These are phyloP conservation scores for Spheniscus humboldti DNA, from an alignment of 2,797 vertebrate genomes.

Conservation along the genomic window DNA sequence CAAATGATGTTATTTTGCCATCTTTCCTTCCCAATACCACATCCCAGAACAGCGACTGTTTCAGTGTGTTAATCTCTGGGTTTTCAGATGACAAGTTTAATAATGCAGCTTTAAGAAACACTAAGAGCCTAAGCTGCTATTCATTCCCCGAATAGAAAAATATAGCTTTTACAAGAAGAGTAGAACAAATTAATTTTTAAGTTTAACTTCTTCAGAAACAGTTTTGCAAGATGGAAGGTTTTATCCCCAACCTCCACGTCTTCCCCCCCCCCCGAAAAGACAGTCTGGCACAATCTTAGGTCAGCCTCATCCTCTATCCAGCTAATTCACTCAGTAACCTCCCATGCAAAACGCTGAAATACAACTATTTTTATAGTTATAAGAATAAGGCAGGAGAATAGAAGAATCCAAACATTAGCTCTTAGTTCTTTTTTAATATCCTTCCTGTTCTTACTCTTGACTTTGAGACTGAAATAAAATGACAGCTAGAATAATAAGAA, in stretches of 20 bases:
- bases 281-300: not conserved
- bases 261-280: not conserved
- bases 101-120: conserved; percentile 5
- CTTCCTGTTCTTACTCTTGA: not conserved
- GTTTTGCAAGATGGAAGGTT: not conserved
- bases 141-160: not conserved
- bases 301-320: not conserved
- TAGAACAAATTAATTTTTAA: not conserved
- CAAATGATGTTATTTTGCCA: not conserved
- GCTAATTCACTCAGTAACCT: not conserved
- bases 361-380: not conserved
- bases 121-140: not conserved
- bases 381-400: not conserved
- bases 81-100: not conserved
- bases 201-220: not conserved
- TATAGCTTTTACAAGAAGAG: not conserved
- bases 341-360: not conserved
- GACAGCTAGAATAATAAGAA: not conserved
- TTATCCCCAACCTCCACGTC: not conserved
- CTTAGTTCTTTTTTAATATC: not conserved
- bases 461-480: not conserved
- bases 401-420: not conserved
- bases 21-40: not conserved
- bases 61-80: not conserved
- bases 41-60: not conserved